These are phyloP conservation scores for Xenopus borealis DNA, from an alignment of 2,113 vertebrate genomes.

Conservation along the genomic window DNA sequence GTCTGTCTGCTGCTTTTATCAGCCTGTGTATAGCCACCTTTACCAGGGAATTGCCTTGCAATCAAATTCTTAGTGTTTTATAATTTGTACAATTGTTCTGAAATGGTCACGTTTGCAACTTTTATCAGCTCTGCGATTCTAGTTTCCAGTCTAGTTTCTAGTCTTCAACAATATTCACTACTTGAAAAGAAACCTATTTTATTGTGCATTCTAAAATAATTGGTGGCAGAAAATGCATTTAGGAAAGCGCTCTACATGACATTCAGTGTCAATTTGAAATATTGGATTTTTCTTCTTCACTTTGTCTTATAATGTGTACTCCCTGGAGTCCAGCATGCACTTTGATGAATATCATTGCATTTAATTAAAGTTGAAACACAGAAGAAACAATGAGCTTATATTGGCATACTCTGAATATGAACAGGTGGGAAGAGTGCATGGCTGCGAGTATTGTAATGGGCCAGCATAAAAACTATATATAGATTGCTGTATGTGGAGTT, in stretches of 20 bases:
- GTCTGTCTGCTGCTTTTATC: too few species aligned
- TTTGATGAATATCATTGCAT: slow-evolving; percentile 13
- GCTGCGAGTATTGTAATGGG: slow-evolving; percentile 26
- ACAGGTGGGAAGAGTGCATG: slow-evolving; percentile 25
- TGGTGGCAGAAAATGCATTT: background rate
- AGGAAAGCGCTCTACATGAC: background rate
- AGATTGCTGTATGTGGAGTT: slow-evolving; percentile 14
- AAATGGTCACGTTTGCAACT: too few species aligned
- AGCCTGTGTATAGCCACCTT: too few species aligned
- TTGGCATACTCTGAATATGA: slow-evolving; percentile 24
- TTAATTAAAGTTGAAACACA: slow-evolving; percentile 35
- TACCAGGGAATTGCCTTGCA: too few species aligned
- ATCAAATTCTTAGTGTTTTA: too few species aligned
- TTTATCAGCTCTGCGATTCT: too few species aligned
- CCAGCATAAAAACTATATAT: slow-evolving; percentile 23
- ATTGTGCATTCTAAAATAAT: background rate
- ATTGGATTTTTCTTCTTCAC: slow-evolving; percentile 7
- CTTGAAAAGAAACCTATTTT: background rate
- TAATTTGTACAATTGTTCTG: too few species aligned
- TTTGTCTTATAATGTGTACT: slow-evolving; percentile 23
- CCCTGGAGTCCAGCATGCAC: slow-evolving; percentile 12
- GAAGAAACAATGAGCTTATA: slow-evolving; percentile 10
- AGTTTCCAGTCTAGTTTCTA: too few species aligned
- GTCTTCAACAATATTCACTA: background rate
- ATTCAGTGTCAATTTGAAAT: background rate